Evolutionary conservation across 2,113 vertebrate genomes (phyloP).

Genomic region (Vulpes lagopus): DNA sequence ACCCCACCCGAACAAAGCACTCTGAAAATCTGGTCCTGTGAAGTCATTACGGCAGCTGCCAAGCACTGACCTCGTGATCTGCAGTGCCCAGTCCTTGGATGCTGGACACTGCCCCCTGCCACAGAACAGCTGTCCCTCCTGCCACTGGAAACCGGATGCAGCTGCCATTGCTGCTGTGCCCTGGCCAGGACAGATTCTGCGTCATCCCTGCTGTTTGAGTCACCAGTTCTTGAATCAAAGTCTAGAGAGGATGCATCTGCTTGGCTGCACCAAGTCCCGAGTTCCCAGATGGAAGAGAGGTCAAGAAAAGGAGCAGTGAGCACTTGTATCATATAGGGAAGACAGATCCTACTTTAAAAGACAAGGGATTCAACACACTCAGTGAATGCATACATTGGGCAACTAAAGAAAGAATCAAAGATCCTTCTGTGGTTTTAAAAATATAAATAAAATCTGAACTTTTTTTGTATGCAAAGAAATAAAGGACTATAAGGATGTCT

Average conservation of each 20-base stretch:
- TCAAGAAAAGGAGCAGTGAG: background rate
- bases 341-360: background rate
- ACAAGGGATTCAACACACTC: background rate
- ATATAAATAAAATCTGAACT: background rate
- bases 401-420: conserved; percentile 5
- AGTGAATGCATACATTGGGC: background rate
- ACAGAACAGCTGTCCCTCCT: conserved; percentile 70
- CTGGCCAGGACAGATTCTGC: conserved; percentile 63
- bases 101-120: conserved; percentile 52
- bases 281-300: background rate
- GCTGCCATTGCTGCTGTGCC: conserved; percentile 59
- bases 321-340: background rate
- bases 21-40: background rate
- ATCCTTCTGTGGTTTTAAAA: conserved; percentile 28
- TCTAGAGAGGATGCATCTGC: conserved; percentile 76
- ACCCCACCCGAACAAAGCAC: conserved; percentile 44
- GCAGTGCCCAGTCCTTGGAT: background rate
- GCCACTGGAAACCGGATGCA: conserved; percentile 78
- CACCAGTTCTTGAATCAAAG: conserved; percentile 68
- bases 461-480: conserved; percentile 21
- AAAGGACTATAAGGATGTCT: background rate
- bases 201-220: conserved; percentile 74
- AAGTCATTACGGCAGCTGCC: conserved; percentile 58
- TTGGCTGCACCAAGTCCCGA: background rate
- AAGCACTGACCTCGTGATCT: conserved; percentile 8